phyloP scores from a whole-genome alignment of 2,113 vertebrate genomes.

The Sitta europaea region DNA sequence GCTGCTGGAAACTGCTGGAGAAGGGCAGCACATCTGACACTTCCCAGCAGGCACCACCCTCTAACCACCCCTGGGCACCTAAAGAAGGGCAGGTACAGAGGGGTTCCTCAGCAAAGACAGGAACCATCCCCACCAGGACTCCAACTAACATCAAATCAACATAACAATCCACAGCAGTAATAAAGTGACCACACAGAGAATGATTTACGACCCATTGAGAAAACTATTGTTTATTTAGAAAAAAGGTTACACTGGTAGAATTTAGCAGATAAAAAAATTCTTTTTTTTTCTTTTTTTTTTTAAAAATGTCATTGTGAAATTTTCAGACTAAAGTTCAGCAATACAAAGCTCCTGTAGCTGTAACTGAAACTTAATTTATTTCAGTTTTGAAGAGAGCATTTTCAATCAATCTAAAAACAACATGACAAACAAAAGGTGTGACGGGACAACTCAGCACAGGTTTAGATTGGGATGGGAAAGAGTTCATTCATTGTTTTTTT shows the following conservation, averaged over 20 bases:
- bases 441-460: slow-evolving; percentile 69
- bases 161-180: background rate
- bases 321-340: slow-evolving; percentile 81
- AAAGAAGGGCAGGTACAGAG: background rate
- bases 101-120: background rate
- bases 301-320: slow-evolving; percentile 92
- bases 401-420: slow-evolving; percentile 89
- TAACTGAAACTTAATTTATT: slow-evolving; percentile 78
- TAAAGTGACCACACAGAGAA: slow-evolving; percentile 75
- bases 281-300: slow-evolving; percentile 70
- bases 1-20: background rate
- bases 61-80: no score
- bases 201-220: slow-evolving; percentile 89
- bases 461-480: background rate
- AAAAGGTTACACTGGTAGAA: slow-evolving; percentile 96
- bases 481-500: slow-evolving; percentile 25
- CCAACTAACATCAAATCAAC: background rate
- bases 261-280: slow-evolving; percentile 94
- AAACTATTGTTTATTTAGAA: slow-evolving; percentile 99
- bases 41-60: background rate
- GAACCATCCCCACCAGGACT: background rate
- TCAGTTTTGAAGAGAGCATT: slow-evolving; percentile 69
- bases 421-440: slow-evolving; percentile 78
- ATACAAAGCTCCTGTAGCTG: slow-evolving; percentile 85
- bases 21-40: background rate